phyloP scores from a whole-genome alignment of 2,888 invertebrate species.

The Sminthurinus aureus region DNA sequence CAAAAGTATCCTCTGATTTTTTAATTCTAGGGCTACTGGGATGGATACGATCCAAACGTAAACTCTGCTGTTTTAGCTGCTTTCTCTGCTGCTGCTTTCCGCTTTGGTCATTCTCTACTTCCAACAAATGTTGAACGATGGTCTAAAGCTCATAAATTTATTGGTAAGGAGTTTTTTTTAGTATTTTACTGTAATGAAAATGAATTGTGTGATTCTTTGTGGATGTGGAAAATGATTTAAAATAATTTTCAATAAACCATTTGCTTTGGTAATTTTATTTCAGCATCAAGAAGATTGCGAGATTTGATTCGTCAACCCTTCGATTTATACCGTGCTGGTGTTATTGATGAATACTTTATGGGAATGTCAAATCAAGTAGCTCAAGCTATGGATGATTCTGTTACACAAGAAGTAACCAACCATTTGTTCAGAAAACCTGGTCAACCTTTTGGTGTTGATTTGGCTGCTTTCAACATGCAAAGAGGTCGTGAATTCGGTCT shows the following conservation, averaged over 20 bases:
- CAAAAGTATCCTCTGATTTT: neutral
- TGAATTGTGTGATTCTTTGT: neutral
- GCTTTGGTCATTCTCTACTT: constrained; percentile 88
- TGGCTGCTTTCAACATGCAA: constrained; percentile 93
- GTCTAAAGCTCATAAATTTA: constrained; percentile 94
- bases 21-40: constrained; percentile 74
- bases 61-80: constrained; percentile 89
- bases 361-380: constrained; percentile 93
- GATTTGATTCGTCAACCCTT: constrained; percentile 88
- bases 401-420: constrained; percentile 83
- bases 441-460: constrained; percentile 79
- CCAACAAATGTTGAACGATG: constrained; percentile 92
- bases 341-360: constrained; percentile 90
- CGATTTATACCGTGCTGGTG: constrained; percentile 88
- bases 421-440: constrained; percentile 79
- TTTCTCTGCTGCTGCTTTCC: constrained; percentile 90
- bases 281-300: constrained; percentile 86
- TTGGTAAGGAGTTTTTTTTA: constrained; percentile 69
- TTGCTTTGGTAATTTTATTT: neutral
- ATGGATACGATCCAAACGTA: constrained; percentile 82
- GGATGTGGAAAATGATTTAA: too few relatives aligned
- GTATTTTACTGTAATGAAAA: neutral
- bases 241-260: too few relatives aligned
- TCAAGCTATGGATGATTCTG: constrained; percentile 93
- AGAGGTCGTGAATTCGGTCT: constrained; percentile 90